Conservation (phyloP, 2,113 vertebrate genomes). For the Chloropsis cyanopogon region DNA sequence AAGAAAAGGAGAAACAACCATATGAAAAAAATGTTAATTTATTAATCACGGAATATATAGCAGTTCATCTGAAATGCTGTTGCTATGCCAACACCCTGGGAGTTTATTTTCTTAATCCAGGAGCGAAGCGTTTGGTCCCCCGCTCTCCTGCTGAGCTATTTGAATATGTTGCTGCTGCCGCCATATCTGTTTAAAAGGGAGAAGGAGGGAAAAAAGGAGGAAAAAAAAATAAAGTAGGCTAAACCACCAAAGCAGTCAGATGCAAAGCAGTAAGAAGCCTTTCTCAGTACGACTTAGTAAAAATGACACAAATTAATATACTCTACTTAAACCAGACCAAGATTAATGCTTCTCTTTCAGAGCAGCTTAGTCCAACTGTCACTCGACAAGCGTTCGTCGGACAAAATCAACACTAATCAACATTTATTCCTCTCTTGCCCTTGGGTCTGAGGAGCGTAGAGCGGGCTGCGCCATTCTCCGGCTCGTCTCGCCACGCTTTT, state of each 20-base stretch:
- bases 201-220: slow-evolving; percentile 1
- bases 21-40: slow-evolving; percentile 87
- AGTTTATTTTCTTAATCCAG: slow-evolving; percentile 97
- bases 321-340: slow-evolving; percentile 99
- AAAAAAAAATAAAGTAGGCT: slow-evolving; percentile 52
- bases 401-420: slow-evolving; percentile 99
- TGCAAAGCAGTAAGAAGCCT: slow-evolving; percentile 85
- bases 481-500: slow-evolving; percentile 90
- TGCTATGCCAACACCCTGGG: slow-evolving; percentile 96
- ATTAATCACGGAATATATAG: slow-evolving; percentile 84
- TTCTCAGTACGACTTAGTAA: slow-evolving; percentile 90
- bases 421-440: slow-evolving; percentile 99
- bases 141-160: slow-evolving; percentile 86
- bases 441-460: slow-evolving; percentile 86
- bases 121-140: slow-evolving; percentile 89
- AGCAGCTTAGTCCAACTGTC: slow-evolving; percentile 96
- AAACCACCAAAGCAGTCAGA: slow-evolving; percentile 76
- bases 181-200: slow-evolving; percentile 73
- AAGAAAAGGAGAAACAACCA: slow-evolving; percentile 69
- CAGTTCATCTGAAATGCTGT: slow-evolving; percentile 86
- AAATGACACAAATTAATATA: slow-evolving; percentile 99
- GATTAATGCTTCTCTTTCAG: slow-evolving; percentile 98
- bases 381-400: slow-evolving; percentile 91
- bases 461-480: slow-evolving; percentile 75
- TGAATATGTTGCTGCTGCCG: slow-evolving; percentile 76